These are phyloP conservation scores for Danaus melanippus DNA, from an alignment of 1,140 invertebrate species.

Conservation along the genomic window DNA sequence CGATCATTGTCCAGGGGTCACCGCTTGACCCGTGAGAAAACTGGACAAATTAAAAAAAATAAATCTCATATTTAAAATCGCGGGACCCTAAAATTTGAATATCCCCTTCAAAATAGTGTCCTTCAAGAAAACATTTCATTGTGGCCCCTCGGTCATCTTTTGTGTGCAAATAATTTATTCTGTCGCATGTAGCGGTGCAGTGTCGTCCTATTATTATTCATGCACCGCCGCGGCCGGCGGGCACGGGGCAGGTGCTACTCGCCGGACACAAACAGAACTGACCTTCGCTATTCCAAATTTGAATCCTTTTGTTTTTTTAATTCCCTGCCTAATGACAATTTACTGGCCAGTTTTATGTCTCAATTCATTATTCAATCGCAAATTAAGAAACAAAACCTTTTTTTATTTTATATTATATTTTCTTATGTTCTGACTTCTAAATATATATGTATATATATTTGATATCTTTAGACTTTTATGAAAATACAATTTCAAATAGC, in stretches of 20 bases:
- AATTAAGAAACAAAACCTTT: too few species aligned
- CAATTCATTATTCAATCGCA: too few species aligned
- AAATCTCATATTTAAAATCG: slow-evolving; percentile 50
- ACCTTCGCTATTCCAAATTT: slow-evolving; percentile 31
- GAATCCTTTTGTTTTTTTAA: not conserved
- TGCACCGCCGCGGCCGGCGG: slow-evolving; percentile 19
- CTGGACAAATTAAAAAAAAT: slow-evolving; percentile 38
- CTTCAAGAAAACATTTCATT: slow-evolving; percentile 62
- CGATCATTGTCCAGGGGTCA: slow-evolving; percentile 58
- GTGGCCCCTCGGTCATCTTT: slow-evolving; percentile 43
- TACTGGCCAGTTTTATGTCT: too few species aligned
- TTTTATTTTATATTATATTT: too few species aligned
- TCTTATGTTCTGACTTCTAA: too few species aligned
- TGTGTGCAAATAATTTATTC: slow-evolving; percentile 60
- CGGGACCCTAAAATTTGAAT: slow-evolving; percentile 69
- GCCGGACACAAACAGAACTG: slow-evolving; percentile 46
- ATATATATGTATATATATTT: too few species aligned
- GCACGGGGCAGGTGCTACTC: slow-evolving; percentile 52
- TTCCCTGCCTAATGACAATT: too few species aligned
- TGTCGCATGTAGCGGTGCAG: slow-evolving; percentile 44
- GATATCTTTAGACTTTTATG: too few species aligned
- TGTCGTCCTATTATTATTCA: slow-evolving; percentile 58
- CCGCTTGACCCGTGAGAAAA: slow-evolving; percentile 66
- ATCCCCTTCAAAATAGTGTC: slow-evolving; percentile 43
- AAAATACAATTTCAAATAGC: too few species aligned